Base-by-base conservation (phyloP, 2,888 invertebrate genomes). In the Amiota mariae region DNA sequence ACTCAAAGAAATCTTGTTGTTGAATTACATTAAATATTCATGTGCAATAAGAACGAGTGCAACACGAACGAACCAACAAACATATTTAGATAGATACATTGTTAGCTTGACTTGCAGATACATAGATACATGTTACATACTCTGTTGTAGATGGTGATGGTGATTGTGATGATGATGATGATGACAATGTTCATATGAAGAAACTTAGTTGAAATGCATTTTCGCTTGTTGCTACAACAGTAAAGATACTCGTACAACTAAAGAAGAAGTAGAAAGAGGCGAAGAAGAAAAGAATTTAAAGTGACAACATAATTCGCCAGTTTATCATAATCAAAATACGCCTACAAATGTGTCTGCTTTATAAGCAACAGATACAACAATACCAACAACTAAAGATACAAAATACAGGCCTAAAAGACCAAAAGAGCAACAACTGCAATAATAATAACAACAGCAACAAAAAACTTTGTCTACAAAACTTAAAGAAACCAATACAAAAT, bases 231-330 rank as follows among this genome's bases (percentile, higher is more conserved):
- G 48, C 66, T 64, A 18, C 64, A 64, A 11, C 54, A 54, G 9
- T 18, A 24, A 59, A 1, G 18, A n/a, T 9, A 56, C 56, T n/a
- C n/a, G n/a, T n/a, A n/a, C n/a, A 15, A 15, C 54, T 54, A 54
- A 54, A 15, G 18, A 13, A 57, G 57, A 18, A 59, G 59, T 59
- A 18, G 24, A 18, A 15, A 57, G 18, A 10, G n/a, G 59, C 13
- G 20, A 36, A n/a, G 13, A 54, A 63, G 63, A 63, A 63, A 86
- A 85, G 86, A 86, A 84, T 84, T 85, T 85, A 84, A 84, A 84
- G 88, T 87, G 86, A 87, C 88, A 87, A 88, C 86, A 87, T 87
- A 87, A 87, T 87, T 87, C 86, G 88, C 86, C 88, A 88, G 88
- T 87, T 88, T 88, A 87, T 87, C 86, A 87, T 87, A 84, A 84